Evolutionary conservation across 2,888 invertebrate species (phyloP), one percentile per base, ranked within the genome.

Genomic region (Monoplex corrugatus): DNA sequence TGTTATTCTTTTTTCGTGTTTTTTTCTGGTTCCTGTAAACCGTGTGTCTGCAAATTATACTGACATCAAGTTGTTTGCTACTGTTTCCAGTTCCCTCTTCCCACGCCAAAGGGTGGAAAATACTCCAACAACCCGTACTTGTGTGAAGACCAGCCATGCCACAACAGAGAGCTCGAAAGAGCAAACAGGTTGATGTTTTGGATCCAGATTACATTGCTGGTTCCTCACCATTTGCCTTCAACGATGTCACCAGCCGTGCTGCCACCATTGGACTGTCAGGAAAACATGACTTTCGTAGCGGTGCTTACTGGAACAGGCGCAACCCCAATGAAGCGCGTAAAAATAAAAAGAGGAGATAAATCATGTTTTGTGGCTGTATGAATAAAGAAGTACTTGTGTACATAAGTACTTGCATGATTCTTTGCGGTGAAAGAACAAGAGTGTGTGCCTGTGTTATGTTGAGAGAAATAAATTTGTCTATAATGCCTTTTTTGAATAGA

Each of bases 41-140:
- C 72, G 3, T 6, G 32, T 72, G 72, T 6, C 32, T 19, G 6
- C n/a, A n/a, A n/a, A n/a, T n/a, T n/a, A n/a, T n/a, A n/a, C n/a
- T n/a, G n/a, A n/a, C n/a, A n/a, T n/a, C n/a, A n/a, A n/a, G n/a
- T n/a, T n/a, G n/a, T n/a, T n/a, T 68, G n/a, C n/a, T 82, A n/a
- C 75, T 38, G 44, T 35, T 68, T n/a, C 85, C 93, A 96, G 96
- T 95, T 94, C 90, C 93, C 97, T 0, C 93, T 99, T 88, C 99
- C 99, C 0, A 97, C 97, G 90, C 98, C 98, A 0, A 97, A 97
- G 95, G 99, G 99, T 87, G 99, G 99, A 3, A 99, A 99, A 96
- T 98, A 99, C 96, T 98, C 98, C 10, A 97, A 97, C 89, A 98
- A 99, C 96, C 99, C 99, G 0, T 97, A 98, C 90, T 96, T 99